Percentiles rank a stretch among this genome's conserved stretches.
Conservation (phyloP, 2,888 invertebrate species). For the Drosophila colorata region DNA sequence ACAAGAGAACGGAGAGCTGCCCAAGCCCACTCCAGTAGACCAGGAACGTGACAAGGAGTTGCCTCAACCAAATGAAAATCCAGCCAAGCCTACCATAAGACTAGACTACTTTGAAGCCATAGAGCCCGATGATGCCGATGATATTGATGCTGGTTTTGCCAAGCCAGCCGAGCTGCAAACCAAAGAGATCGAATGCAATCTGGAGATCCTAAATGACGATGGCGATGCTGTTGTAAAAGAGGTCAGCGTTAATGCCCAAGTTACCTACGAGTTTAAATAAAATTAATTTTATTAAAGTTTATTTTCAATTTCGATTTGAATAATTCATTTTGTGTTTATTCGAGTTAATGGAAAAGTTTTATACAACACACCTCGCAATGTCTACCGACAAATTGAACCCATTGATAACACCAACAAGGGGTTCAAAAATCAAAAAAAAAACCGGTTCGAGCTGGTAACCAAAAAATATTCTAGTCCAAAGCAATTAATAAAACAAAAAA, state of each 20-base stretch:
- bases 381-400: conserved; percentile 26
- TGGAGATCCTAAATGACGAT: conserved; percentile 71
- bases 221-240: conserved; percentile 66
- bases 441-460: conserved; percentile 40
- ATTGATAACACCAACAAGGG: conserved; percentile 39
- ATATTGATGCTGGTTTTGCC: no score
- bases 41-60: neutral
- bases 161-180: conserved; percentile 41
- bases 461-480: conserved; percentile 12
- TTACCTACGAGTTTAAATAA: conserved; percentile 60
- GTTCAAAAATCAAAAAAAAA: conserved; percentile 23
- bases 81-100: conserved; percentile 17
- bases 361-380: conserved; percentile 13
- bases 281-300: neutral
- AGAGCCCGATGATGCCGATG: conserved; percentile 20
- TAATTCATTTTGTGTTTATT: conserved; percentile 18
- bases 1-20: no score
- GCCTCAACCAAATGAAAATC: neutral
- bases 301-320: conserved; percentile 16
- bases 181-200: conserved; percentile 67
- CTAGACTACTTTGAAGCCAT: conserved; percentile 55
- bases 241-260: conserved; percentile 72
- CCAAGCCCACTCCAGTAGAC: neutral
- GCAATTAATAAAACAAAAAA: conserved; percentile 51
- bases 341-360: conserved; percentile 33